A percentile compares a stretch with the other conserved stretches of the same genome.
Conservation (phyloP, 2,797 vertebrate species). For the Danio albolineatus region DNA sequence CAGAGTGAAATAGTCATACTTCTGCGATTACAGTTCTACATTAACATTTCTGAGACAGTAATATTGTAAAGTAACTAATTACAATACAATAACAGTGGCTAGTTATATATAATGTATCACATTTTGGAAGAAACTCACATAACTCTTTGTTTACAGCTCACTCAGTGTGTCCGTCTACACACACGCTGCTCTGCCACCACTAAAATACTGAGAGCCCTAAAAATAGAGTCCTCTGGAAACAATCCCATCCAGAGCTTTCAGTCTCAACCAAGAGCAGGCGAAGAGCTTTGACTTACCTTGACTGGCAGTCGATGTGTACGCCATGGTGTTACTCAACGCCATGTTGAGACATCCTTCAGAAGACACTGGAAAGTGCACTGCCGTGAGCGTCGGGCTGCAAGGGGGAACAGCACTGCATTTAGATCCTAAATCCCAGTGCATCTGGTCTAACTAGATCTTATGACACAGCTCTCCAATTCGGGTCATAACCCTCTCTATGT, state of each 20-base stretch:
- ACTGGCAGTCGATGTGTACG: slow-evolving; percentile 70
- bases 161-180: slow-evolving; percentile 52
- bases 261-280: neutral
- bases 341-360: slow-evolving; percentile 83
- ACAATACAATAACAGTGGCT: too few species aligned
- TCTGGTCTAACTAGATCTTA: slow-evolving; percentile 71
- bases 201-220: slow-evolving; percentile 54
- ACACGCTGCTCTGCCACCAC: slow-evolving; percentile 23
- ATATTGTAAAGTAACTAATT: too few species aligned
- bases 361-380: slow-evolving; percentile 76
- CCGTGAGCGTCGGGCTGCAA: slow-evolving; percentile 77
- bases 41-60: too few species aligned
- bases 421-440: slow-evolving; percentile 72
- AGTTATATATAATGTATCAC: too few species aligned
- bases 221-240: slow-evolving; percentile 62
- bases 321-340: slow-evolving; percentile 75
- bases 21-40: too few species aligned
- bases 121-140: too few species aligned
- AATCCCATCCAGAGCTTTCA: slow-evolving; percentile 37
- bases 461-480: slow-evolving; percentile 80
- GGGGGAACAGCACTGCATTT: slow-evolving; percentile 72
- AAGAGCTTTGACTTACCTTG: slow-evolving; percentile 74
- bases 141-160: slow-evolving; percentile 49
- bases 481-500: slow-evolving; percentile 68
- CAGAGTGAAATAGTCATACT: too few species aligned